Base-by-base conservation (phyloP, 1,140 invertebrate genomes). In the Pinna nobilis region DNA sequence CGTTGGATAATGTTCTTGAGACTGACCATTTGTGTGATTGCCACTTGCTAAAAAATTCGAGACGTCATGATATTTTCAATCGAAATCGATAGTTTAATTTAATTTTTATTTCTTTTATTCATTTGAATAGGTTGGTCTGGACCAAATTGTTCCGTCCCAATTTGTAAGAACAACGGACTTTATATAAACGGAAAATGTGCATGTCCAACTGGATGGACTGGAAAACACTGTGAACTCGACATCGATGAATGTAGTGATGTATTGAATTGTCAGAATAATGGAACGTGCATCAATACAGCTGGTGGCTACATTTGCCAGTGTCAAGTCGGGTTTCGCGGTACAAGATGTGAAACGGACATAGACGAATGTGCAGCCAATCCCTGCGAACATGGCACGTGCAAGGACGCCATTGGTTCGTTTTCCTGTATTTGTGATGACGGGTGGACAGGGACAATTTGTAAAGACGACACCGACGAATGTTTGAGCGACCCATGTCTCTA, bases 311-410 rank as follows among this genome's bases (percentile, higher is more conserved):
- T 35, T n/a, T 80, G 78, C 44, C 51, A 50, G n/a, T 80, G 78
- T 60, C 20, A n/a, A 15, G n/a, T 28, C 5, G 78, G 78, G 13
- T 80, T 37, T 44, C 61, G 15, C 9, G 75, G 70, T 11, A 44
- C 51, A 23, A 90, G 91, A n/a, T 98, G 96, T 88, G 94, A 97
- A 30, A 55, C 25, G 2, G 66, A 82, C 20, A 74, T 82, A 20
- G 49, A 77, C 44, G 75, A 80, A n/a, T 80, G 78, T 60, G 13
- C 20, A 0, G 23, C 13, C 13, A 39, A 61, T 15, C 70, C 68
- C 13, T 81, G 79, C 25, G 3, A 39, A 9, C 69, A 78, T 32
- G 66, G 51, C 20, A 69, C 39, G 33, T 69, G 66, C 49, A n/a
- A 23, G 11, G 41, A 69, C 28, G 15, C 11, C 1, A 18, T 25